Evolutionary conservation across 2,797 vertebrate species (phyloP).

Genomic region (Hippocampus kuda): DNA sequence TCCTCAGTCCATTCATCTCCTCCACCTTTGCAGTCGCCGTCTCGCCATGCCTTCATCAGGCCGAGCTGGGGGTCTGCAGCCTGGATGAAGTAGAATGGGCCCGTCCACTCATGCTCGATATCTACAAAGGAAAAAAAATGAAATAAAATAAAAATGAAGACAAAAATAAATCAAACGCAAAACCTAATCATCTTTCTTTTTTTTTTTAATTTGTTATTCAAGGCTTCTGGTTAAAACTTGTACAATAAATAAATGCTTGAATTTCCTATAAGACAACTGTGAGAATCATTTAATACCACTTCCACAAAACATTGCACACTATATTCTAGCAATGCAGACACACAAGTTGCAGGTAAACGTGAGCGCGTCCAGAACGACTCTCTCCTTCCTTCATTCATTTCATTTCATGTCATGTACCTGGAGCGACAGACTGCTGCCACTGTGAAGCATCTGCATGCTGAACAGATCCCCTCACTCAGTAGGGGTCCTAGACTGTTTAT

Average conservation of each 20-base stretch:
- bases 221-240: too few species aligned
- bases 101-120: constrained; percentile 76
- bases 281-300: too few species aligned
- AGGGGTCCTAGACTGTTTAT: constrained; percentile 27
- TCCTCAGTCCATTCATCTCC: constrained; percentile 89
- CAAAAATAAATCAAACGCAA: neutral
- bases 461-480: constrained; percentile 30
- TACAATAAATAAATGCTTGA: too few species aligned
- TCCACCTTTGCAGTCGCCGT: constrained; percentile 68
- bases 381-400: too few species aligned
- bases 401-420: constrained; percentile 9
- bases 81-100: constrained; percentile 89
- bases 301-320: neutral
- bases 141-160: neutral
- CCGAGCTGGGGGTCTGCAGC: constrained; percentile 95
- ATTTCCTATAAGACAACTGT: too few species aligned
- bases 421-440: constrained; percentile 13
- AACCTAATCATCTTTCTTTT: too few species aligned
- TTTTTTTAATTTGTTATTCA: too few species aligned
- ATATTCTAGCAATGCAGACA: constrained; percentile 4
- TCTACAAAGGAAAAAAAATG: constrained; percentile 51
- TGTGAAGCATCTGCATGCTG: constrained; percentile 29
- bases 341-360: constrained; percentile 28
- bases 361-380: constrained; percentile 7
- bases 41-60: constrained; percentile 88